Base-by-base conservation (phyloP, 2,888 invertebrate species). In the Eupithecia dodoneata region DNA sequence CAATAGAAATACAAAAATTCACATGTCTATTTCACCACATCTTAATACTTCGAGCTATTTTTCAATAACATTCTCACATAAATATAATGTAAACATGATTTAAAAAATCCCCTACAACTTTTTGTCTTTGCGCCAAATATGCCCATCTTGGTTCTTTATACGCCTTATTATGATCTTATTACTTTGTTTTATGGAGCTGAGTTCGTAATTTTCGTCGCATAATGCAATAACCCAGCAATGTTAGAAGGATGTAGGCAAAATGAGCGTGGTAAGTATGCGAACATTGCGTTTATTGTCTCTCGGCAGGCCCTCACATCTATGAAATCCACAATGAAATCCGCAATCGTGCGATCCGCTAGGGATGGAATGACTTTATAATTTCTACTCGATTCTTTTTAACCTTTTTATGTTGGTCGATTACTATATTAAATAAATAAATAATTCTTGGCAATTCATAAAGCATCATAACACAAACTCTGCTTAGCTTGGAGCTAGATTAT, bases 261-360 rank as follows among this genome's bases (percentile, higher is more conserved):
- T 81, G 80, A 81, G 76, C 78, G 80, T 74, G 72, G 80, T 77
- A 72, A 83, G 81, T 82, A 82, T 81, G 81, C 81, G 78, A 79
- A 82, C 82, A 83, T 83, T 82, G 82, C 75, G 79, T 80, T 81
- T 81, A 78, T 81, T 79, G 80, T 80, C 80, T 81, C 75, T 79
- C 81, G 82, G 79, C 74, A 72, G 81, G 77, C 81, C 80, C 82
- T 77, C 81, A 78, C 81, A 84, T 87, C 87, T 88, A 89, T 88
- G 88, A 89, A 87, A 85, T 84, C 84, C 84, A 81, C 85, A 83
- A 89, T 88, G 88, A 89, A 87, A 85, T 84, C 84, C 84, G 82
- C 85, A 83, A 85, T 85, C 87, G 83, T 87, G 85, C 86, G 87
- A 86, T 42, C 7, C 70, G 12, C 76, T 76, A 79, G 76, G 52